Evolutionary conservation across 2,113 vertebrate species (phyloP).

Genomic region (Bagarius yarrelli): DNA sequence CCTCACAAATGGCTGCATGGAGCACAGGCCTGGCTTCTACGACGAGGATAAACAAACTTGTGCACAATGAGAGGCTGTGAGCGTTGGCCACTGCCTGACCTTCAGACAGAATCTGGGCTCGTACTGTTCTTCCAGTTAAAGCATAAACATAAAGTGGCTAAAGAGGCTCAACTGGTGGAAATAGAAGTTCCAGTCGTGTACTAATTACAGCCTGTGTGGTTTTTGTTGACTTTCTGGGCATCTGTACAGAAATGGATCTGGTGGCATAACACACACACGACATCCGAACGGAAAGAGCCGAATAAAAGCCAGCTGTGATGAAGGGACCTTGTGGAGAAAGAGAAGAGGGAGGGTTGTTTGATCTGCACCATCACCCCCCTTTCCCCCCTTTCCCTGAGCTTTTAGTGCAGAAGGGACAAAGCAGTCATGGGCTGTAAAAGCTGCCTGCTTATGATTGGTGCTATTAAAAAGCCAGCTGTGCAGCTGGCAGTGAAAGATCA

Average conservation of each 20-base stretch:
- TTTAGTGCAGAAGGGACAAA: conserved; percentile 43
- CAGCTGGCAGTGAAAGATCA: conserved; percentile 56
- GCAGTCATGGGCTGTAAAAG: conserved; percentile 44
- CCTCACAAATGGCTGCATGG: conserved; percentile 5
- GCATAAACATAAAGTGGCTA: not conserved
- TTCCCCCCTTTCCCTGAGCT: conserved; percentile 37
- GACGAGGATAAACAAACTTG: conserved; percentile 29
- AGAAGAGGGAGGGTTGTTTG: conserved; percentile 11
- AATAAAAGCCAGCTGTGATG: conserved; percentile 55
- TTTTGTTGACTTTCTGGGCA: not conserved
- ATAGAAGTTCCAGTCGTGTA: not conserved
- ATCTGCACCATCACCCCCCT: conserved; percentile 25
- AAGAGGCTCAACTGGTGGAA: not conserved
- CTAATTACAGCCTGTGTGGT: not conserved
- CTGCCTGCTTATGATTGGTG: conserved; percentile 56
- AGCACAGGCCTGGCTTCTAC: conserved; percentile 18
- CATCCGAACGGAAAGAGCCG: conserved; percentile 26
- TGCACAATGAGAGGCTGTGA: conserved; percentile 35
- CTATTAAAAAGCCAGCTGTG: conserved; percentile 61
- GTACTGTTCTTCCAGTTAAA: conserved; percentile 18
- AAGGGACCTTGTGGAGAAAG: conserved; percentile 29
- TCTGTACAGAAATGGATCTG: conserved; percentile 18
- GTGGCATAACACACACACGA: conserved; percentile 25
- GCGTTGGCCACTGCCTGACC: conserved; percentile 20
- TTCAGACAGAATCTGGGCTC: not conserved